A percentile compares a stretch with the other conserved stretches of the same genome.
These are phyloP conservation scores for Triplophysa yarkandensis DNA, from an alignment of 2,797 vertebrate species.

Conservation along the genomic window DNA sequence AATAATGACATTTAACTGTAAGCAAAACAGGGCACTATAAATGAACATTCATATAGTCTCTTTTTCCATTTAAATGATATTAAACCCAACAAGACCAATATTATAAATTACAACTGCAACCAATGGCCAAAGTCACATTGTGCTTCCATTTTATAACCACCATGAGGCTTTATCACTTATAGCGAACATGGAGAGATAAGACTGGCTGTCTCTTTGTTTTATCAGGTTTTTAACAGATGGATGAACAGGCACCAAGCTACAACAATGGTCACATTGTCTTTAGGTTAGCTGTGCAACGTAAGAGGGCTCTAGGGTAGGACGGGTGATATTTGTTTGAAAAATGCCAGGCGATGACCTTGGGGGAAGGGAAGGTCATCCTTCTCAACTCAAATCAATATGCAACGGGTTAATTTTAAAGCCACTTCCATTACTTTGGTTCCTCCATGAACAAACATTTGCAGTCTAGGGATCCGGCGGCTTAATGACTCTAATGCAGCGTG, in stretches of 20 bases:
- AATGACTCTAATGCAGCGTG: not conserved
- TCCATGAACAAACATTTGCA: not conserved
- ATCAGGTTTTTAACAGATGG: constrained; percentile 28
- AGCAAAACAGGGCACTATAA: not conserved
- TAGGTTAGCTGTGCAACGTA: not conserved
- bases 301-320: constrained; percentile 23
- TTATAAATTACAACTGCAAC: not conserved
- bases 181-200: not conserved
- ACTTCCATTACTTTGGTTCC: not conserved
- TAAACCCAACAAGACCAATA: too few relatives aligned
- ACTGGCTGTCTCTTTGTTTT: not conserved
- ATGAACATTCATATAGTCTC: not conserved
- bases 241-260: not conserved
- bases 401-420: not conserved
- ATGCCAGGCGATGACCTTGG: constrained; percentile 44
- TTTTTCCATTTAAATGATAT: too few relatives aligned
- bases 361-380: constrained; percentile 16
- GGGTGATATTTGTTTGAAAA: constrained; percentile 23
- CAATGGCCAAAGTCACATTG: not conserved
- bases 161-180: not conserved
- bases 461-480: not conserved
- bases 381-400: constrained; percentile 1
- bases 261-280: constrained; percentile 49
- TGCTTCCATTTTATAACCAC: not conserved
- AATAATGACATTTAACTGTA: too few relatives aligned